Conservation (phyloP, 2,888 invertebrate genomes). For the Andrena minutula region DNA sequence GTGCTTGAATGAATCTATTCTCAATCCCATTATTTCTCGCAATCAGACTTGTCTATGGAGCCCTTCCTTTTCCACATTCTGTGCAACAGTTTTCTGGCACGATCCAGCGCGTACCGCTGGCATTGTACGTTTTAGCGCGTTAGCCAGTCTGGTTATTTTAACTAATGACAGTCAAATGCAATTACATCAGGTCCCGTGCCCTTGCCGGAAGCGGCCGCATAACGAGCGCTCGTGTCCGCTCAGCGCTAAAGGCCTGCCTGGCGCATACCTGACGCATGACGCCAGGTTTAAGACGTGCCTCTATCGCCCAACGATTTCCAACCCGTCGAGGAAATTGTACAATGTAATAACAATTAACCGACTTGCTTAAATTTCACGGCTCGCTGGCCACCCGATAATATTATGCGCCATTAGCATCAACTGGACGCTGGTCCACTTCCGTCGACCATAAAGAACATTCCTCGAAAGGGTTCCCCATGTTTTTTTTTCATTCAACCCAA, state of each 20-base stretch:
- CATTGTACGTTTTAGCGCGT: conserved; percentile 51
- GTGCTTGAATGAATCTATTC: no score
- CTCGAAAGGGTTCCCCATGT: conserved; percentile 12
- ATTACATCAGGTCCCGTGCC: conserved; percentile 60
- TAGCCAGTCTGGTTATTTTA: conserved; percentile 51
- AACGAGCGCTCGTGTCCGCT: conserved; percentile 62
- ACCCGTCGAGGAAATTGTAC: conserved; percentile 26
- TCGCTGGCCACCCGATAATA: conserved; percentile 40
- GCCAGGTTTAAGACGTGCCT: conserved; percentile 40
- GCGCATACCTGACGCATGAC: conserved; percentile 61
- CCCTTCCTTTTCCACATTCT: no score
- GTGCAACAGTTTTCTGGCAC: background rate
- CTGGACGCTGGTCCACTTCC: background rate
- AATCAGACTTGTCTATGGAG: no score
- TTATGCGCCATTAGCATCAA: conserved; percentile 17
- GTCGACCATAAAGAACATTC: conserved; percentile 2
- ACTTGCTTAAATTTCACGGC: conserved; percentile 56
- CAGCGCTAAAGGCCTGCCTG: conserved; percentile 31
- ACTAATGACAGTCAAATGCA: conserved; percentile 61
- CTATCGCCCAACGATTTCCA: conserved; percentile 29
- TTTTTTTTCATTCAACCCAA: background rate
- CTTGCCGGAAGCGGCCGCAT: conserved; percentile 67
- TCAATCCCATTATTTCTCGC: no score
- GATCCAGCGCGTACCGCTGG: conserved; percentile 8
- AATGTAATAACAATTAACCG: conserved; percentile 57